Percentiles rank a stretch among this genome's conserved stretches.
Evolutionary conservation across 2,113 vertebrate genomes (phyloP).

Genomic region (Notarius quadriscutis): DNA sequence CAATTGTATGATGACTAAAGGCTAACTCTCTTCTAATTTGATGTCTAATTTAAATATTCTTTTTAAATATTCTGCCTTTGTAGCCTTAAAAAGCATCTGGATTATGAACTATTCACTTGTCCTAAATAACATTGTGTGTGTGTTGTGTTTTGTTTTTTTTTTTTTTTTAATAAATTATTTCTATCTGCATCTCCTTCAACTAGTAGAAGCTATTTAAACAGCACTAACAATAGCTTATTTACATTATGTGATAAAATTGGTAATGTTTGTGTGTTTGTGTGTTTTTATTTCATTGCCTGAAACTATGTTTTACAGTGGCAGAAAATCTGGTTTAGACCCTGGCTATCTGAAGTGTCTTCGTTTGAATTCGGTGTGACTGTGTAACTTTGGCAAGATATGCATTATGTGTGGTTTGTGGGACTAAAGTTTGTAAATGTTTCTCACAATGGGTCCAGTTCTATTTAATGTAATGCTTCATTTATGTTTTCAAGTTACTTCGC

Average conservation of each 20-base stretch:
- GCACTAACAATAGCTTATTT: not conserved
- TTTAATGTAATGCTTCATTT: constrained; percentile 8
- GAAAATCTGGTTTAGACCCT: not conserved
- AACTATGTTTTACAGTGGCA: constrained; percentile 1
- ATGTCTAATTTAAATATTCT: not conserved
- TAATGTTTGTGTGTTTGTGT: constrained; percentile 25
- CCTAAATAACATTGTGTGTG: not conserved
- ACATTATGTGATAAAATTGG: constrained; percentile 15
- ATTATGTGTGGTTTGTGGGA: constrained; percentile 20
- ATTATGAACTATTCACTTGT: not conserved
- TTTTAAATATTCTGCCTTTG: constrained; percentile 1
- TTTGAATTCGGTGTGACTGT: constrained; percentile 18
- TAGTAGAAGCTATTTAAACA: constrained; percentile 2
- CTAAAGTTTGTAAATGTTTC: constrained; percentile 31
- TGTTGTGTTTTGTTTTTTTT: not conserved
- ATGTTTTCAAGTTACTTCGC: not conserved
- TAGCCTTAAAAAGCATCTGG: not conserved
- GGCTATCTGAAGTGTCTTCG: not conserved
- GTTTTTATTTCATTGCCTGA: constrained; percentile 10
- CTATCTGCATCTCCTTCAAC: not conserved
- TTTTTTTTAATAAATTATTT: not conserved
- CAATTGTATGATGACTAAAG: not conserved
- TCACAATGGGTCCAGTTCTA: constrained; percentile 13
- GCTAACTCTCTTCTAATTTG: not conserved
- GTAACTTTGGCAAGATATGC: constrained; percentile 1